Evolutionary conservation across 2,113 vertebrate genomes (phyloP).

Genomic region (Chlorocebus sabaeus): DNA sequence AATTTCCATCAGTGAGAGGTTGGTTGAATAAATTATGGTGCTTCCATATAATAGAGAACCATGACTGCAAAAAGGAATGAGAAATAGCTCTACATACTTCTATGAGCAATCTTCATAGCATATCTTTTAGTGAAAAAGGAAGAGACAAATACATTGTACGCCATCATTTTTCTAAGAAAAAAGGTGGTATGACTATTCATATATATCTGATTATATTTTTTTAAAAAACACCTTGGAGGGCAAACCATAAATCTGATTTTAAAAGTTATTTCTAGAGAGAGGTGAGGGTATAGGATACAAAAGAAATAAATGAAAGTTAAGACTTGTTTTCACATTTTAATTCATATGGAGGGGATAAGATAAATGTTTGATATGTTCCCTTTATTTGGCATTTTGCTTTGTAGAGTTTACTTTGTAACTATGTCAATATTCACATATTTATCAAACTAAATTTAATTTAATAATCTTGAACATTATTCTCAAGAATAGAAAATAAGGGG

Average conservation of each 20-base stretch:
- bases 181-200: not conserved
- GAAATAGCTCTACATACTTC: not conserved
- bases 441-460: constrained; percentile 22
- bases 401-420: not conserved
- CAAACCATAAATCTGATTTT: not conserved
- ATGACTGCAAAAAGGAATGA: not conserved
- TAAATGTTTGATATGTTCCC: not conserved
- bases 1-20: not conserved
- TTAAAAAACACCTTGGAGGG: not conserved
- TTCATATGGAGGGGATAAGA: not conserved
- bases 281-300: not conserved
- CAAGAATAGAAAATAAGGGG: not conserved
- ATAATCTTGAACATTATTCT: not conserved
- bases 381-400: not conserved
- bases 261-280: not conserved
- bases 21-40: not conserved
- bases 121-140: not conserved
- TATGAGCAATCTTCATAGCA: not conserved
- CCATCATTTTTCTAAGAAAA: not conserved
- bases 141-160: not conserved
- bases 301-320: not conserved
- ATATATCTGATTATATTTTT: not conserved
- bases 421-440: not conserved
- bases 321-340: not conserved
- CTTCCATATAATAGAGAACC: not conserved